Base-by-base conservation (phyloP, 2,888 invertebrate genomes). In the Clistopyga incitator region DNA sequence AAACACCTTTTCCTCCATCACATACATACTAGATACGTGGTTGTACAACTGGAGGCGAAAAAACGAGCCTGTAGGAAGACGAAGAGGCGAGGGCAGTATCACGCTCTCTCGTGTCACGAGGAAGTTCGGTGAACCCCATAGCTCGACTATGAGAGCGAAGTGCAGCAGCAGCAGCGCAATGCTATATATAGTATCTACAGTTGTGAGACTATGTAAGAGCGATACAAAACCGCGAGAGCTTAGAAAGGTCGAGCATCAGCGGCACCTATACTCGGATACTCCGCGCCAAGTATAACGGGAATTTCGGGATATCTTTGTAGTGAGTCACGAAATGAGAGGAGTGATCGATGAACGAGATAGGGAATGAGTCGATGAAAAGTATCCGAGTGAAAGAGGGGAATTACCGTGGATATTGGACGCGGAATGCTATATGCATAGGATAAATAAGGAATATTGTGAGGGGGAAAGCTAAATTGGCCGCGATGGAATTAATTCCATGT, bases 401-500 rank as follows among this genome's bases (percentile, higher is more conserved):
- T 83, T 76, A 71, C 45, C 34, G 76, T 64, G 45, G 76, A 76
- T 52, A 71, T 47, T 11, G 34, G 13, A 23, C 10, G 11, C 29
- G 10, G 38, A 64, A 38, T 70, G 34, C 54, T 68, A 65, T 75
- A 68, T 71, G 64, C 50, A 50, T 18, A 56, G 65, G 67, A 83
- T 61, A 54, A 83, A 54, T 20, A 52, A 74, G 11, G 15, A 64
- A 78, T 75, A 83, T 71, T 71, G 71, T 23, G 42, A 74, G 56
- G 67, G 71, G 56, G 61, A 75, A 75, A 78, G 74, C 70, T 45
- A 78, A 81, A 84, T 84, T 84, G 80, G 72, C 78, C 15, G 78
- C 47, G 52, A 54, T 74, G 70, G 77, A 74, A 84, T 2, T 25
- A 15, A 47, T 47, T 47, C 2, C 3, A 29, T 29, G 3, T 29